Conservation (phyloP, 2,888 invertebrate genomes). For the Andricus curvator region DNA sequence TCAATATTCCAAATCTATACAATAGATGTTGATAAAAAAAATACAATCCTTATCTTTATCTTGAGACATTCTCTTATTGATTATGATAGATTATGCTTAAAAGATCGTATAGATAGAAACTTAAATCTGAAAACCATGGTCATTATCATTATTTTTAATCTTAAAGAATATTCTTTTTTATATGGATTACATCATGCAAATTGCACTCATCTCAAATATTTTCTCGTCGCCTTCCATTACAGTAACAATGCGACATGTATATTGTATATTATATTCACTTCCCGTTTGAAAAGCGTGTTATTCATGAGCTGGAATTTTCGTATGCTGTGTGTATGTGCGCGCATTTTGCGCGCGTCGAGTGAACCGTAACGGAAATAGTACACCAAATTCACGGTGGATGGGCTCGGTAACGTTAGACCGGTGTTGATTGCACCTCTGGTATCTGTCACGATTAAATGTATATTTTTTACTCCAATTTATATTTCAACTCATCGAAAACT, state of each 20-base stretch:
- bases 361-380: slow-evolving; percentile 37
- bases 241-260: not conserved
- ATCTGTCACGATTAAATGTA: not conserved
- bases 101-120: not conserved
- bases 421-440: slow-evolving; percentile 30
- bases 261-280: not conserved
- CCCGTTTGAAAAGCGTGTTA: slow-evolving; percentile 20
- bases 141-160: not conserved
- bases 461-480: slow-evolving; percentile 19
- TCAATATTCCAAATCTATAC: not conserved
- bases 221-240: not conserved
- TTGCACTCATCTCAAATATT: not conserved
- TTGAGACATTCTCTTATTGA: not conserved
- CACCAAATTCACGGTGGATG: slow-evolving; percentile 38
- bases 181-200: not conserved
- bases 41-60: not conserved
- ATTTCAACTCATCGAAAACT: not conserved
- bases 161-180: not conserved
- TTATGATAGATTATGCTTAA: not conserved
- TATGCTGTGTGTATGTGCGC: slow-evolving; percentile 1
- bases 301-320: slow-evolving; percentile 22
- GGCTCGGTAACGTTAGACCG: slow-evolving; percentile 27
- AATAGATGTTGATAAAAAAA: not conserved
- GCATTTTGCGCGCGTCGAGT: slow-evolving; percentile 15
- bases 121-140: not conserved